A percentile compares a stretch with the other conserved stretches of the same genome.
Evolutionary conservation across 2,113 vertebrate genomes (phyloP).

Genomic region (Phaethon lepturus): DNA sequence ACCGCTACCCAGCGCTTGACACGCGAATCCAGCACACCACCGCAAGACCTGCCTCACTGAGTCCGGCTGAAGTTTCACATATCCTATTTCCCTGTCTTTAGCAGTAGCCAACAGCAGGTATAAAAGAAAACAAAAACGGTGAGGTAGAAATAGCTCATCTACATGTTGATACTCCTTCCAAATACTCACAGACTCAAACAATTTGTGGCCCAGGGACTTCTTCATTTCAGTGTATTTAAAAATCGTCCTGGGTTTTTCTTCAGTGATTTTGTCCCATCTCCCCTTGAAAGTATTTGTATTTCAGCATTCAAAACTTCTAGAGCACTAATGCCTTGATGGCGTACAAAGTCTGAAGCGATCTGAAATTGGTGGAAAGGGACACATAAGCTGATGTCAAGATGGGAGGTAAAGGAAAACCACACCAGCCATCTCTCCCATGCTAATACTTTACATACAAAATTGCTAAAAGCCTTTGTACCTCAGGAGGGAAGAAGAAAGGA

Average conservation of each 20-base stretch:
- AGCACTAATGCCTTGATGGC: not conserved
- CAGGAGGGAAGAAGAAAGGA: not conserved
- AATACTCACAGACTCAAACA: not conserved
- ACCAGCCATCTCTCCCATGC: not conserved
- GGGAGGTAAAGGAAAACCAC: not conserved
- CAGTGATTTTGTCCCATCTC: not conserved
- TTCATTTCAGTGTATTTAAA: not conserved
- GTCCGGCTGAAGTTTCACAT: fast-evolving
- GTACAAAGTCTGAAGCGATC: not conserved
- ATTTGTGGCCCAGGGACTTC: not conserved
- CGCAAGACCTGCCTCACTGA: not conserved
- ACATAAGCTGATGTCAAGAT: fast-evolving
- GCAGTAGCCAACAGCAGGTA: not conserved
- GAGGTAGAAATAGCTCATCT: not conserved
- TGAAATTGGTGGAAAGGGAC: not conserved
- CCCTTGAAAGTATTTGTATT: not conserved
- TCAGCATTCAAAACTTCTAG: not conserved
- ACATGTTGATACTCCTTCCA: not conserved
- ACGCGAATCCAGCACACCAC: too few species aligned
- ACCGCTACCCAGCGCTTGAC: too few species aligned
- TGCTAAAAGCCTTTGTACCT: not conserved
- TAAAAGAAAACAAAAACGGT: not conserved
- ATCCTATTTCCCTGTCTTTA: not conserved
- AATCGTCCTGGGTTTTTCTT: not conserved
- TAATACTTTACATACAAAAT: not conserved